Evolutionary conservation across 2,888 invertebrate genomes (phyloP).

Genomic region (Scaptomyza flava): DNA sequence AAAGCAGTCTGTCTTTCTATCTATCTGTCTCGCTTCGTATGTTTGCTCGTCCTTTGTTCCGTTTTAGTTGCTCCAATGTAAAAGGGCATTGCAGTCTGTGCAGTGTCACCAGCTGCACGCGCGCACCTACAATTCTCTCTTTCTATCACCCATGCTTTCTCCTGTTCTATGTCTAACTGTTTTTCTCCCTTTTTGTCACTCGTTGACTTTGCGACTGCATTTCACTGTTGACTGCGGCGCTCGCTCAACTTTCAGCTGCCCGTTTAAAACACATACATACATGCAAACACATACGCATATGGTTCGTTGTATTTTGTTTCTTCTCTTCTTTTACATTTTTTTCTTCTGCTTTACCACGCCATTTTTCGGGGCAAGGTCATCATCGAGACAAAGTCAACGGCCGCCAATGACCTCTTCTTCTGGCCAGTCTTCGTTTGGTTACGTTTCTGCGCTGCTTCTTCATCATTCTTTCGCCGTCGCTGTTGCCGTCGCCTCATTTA

Average conservation of each 20-base stretch:
- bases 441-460: conserved; percentile 33
- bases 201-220: conserved; percentile 58
- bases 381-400: conserved; percentile 84
- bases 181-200: conserved; percentile 19
- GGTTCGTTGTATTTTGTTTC: conserved; percentile 18
- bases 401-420: conserved; percentile 83
- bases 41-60: conserved; percentile 48
- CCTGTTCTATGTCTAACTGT: conserved; percentile 3
- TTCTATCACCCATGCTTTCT: neutral
- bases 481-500: conserved; percentile 58
- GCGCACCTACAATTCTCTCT: conserved; percentile 38
- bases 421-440: conserved; percentile 40
- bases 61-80: conserved; percentile 52
- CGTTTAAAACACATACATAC: conserved; percentile 11
- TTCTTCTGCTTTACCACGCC: conserved; percentile 62
- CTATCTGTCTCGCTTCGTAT: neutral
- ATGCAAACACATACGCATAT: conserved; percentile 1
- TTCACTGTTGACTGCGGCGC: conserved; percentile 35
- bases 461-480: conserved; percentile 19
- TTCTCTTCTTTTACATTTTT: conserved; percentile 21
- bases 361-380: conserved; percentile 85
- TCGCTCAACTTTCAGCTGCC: conserved; percentile 61
- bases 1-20: conserved; percentile 21
- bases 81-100: conserved; percentile 48
- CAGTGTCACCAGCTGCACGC: conserved; percentile 69